phyloP scores from a whole-genome alignment of 2,797 vertebrate species.

The Liparis tanakae region DNA sequence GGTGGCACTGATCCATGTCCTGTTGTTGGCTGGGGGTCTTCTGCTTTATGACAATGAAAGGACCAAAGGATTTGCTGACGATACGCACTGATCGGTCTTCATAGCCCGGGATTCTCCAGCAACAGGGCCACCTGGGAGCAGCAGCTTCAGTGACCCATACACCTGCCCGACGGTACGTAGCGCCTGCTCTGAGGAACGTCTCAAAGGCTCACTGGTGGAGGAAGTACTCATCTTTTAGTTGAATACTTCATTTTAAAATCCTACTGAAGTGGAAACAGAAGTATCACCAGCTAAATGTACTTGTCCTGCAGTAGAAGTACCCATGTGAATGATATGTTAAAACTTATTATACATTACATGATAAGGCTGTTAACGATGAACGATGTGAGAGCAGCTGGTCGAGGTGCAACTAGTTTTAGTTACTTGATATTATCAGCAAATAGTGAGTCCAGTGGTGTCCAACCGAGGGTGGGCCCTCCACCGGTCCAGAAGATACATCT shows the following conservation, averaged over 20 bases:
- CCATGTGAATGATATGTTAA: too few relatives aligned
- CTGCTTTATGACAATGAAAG: constrained; percentile 42
- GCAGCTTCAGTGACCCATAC: constrained; percentile 17
- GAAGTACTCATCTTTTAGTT: background rate
- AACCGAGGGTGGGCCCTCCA: background rate
- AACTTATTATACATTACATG: background rate
- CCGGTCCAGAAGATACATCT: background rate
- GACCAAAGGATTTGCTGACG: constrained; percentile 29
- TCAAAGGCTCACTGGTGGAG: background rate
- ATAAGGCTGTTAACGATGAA: background rate
- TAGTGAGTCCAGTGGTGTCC: background rate
- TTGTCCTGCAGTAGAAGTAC: too few relatives aligned
- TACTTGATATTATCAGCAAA: background rate
- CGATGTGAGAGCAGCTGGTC: background rate
- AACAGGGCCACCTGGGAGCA: constrained; percentile 14
- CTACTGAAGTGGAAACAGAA: too few relatives aligned
- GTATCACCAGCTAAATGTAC: too few relatives aligned
- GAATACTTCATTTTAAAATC: background rate
- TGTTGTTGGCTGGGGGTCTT: constrained; percentile 61
- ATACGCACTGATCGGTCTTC: constrained; percentile 13
- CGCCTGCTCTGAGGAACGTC: background rate
- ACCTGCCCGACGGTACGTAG: background rate
- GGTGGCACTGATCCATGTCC: constrained; percentile 65
- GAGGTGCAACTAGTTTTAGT: background rate
- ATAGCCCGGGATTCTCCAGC: constrained; percentile 22